Conservation (phyloP, 2,797 vertebrate species). For the Ctenopoma kingsleyae region DNA sequence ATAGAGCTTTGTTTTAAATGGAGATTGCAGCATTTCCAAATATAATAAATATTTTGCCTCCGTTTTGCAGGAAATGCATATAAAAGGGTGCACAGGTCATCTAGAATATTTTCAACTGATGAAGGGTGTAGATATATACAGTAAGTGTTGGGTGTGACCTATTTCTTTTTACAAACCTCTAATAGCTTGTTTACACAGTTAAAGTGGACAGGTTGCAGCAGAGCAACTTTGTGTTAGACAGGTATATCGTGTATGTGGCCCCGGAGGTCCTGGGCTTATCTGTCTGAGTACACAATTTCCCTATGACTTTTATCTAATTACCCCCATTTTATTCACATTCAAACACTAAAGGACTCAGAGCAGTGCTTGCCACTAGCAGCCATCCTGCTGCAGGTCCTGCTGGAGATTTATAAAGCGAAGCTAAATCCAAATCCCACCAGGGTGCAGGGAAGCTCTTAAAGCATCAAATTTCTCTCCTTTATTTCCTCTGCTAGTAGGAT, state of each 20-base stretch:
- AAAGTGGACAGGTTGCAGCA: background rate
- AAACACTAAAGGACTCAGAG: slow-evolving; percentile 39
- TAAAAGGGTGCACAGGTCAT: background rate
- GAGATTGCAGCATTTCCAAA: background rate
- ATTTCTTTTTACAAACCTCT: background rate
- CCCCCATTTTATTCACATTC: slow-evolving; percentile 43
- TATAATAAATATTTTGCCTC: background rate
- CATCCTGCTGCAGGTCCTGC: slow-evolving; percentile 49
- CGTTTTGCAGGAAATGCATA: background rate
- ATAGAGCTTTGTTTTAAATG: background rate
- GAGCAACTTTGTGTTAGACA: background rate
- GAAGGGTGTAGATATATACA: too few relatives aligned
- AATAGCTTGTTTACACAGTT: slow-evolving; percentile 4
- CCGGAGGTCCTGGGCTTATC: background rate
- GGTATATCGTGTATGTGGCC: background rate
- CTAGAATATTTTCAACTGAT: too few relatives aligned
- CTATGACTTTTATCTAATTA: slow-evolving; percentile 43
- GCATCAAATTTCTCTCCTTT: slow-evolving; percentile 77
- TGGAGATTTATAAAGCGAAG: slow-evolving; percentile 63
- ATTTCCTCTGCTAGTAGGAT: slow-evolving; percentile 74
- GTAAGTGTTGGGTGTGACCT: too few relatives aligned
- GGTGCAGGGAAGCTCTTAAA: slow-evolving; percentile 72
- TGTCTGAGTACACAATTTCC: slow-evolving; percentile 5
- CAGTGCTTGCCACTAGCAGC: slow-evolving; percentile 34
- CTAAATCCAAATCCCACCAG: slow-evolving; percentile 73